phyloP scores from a whole-genome alignment of 2,797 vertebrate species.

The Bothrops alternatus region DNA sequence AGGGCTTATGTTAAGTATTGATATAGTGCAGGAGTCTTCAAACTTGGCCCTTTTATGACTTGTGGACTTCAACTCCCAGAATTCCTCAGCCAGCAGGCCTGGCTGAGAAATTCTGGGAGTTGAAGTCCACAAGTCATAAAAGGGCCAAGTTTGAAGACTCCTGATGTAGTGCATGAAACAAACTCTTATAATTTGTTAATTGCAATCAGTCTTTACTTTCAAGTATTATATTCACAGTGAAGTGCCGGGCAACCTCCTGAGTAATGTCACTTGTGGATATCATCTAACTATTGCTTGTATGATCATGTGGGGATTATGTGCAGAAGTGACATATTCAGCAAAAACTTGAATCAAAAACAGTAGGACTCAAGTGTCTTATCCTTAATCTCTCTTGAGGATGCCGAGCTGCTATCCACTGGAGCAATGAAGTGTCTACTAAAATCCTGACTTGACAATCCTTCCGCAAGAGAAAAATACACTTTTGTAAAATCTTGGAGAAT shows the following conservation, averaged over 20 bases:
- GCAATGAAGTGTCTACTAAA: not conserved
- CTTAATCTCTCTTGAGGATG: not conserved
- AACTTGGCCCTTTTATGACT: too few relatives aligned
- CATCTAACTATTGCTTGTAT: not conserved
- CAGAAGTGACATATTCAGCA: not conserved
- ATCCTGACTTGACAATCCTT: constrained; percentile 7
- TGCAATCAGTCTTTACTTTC: not conserved
- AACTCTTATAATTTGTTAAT: not conserved
- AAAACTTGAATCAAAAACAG: not conserved
- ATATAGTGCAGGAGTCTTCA: too few relatives aligned
- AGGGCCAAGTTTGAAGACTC: too few relatives aligned
- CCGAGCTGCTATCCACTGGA: not conserved
- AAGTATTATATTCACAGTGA: not conserved
- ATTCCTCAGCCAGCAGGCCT: too few relatives aligned
- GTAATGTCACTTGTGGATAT: not conserved
- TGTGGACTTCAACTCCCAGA: too few relatives aligned
- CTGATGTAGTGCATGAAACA: not conserved
- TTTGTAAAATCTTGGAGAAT: constrained; percentile 31
- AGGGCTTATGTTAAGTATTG: not conserved
- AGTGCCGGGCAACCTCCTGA: not conserved
- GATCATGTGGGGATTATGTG: not conserved
- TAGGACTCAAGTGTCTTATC: not conserved
- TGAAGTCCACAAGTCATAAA: too few relatives aligned
- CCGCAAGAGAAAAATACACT: constrained; percentile 5
- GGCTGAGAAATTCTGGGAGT: too few relatives aligned